Evolutionary conservation across 2,797 vertebrate genomes (phyloP), one percentile per base, ranked within the genome.

Genomic region (Poecilia picta): DNA sequence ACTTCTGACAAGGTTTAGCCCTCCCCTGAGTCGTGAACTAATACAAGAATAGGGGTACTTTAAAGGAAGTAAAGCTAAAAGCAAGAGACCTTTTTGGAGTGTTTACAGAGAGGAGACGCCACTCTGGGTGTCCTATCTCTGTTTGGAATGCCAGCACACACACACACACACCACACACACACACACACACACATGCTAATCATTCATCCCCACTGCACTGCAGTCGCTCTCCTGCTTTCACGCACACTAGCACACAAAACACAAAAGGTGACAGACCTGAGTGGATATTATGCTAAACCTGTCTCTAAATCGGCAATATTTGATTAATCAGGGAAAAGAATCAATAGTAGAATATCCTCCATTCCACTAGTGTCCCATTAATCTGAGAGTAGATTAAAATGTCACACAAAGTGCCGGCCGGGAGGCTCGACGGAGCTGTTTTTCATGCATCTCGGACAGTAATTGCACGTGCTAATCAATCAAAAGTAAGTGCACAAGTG

Each of bases 301-400:
- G 92, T 91, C 93, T 92, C 90, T 78, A 85, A 92, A 92, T 92
- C 20, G 59, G 81, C 91, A 76, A 76, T 79, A 41, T 92, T 95
- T 93, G 92, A 95, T 94, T 94, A 88, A 93, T 94, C 87, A 91
- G 89, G 43, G 75, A 75, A 83, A 85, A 86, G 89, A 92, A 92
- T 94, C 91, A 89, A 93, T 93, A 81, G 88, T 46, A 64, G 89
- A 91, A 93, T 95, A 89, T 93, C 93, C 88, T 88, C 87, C 79
- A 88, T 87, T 92, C 89, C 25, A 80, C 86, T 87, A 71, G 82
- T 84, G 87, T 86, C 78, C 91, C 93, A 95, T 95, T 93, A 93
- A 95, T 95, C 92, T 92, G 85, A 77, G 4, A 74, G 78, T 89
- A 94, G 93, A 95, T 95, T 93, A 94, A 95, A 94, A 93, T 88